Evolutionary conservation across 2,888 invertebrate species (phyloP), one percentile per base, ranked within the genome.

Genomic region (Tortricodes alternella): DNA sequence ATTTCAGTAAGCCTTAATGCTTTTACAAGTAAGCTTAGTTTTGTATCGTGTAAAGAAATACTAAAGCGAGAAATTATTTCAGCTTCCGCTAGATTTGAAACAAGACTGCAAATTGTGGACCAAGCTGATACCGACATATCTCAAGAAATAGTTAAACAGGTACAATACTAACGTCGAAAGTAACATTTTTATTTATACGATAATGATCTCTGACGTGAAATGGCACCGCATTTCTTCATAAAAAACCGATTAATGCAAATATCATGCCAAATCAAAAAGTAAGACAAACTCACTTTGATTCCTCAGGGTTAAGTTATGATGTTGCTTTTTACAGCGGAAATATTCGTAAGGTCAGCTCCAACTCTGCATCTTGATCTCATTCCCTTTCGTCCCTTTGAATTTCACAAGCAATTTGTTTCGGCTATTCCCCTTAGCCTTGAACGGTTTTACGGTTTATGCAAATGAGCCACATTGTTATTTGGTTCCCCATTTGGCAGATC

Each of bases 31-130:
- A 24, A 37, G 48, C 44, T 39, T 5, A 24, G 29, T 39, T 29
- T 46, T 27, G 32, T 16, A 23, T 44, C 9, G 16, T 32, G 8
- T 15, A 29, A 8, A 21, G 16, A 1, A 9, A 9, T 23, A 23
- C 27, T 46, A 21, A 38, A 46, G 32, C 27, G 11, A 8, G 4
- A 7, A 15, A 39, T 16, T 0, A 11, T 41, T 60, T 34, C 62
- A 94, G 94, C 92, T 60, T 89, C 92, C 52, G 92, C 92, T 15
- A 91, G 93, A 55, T 93, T 92, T 68, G 93, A 93, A 73, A 92
- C 92, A 65, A 92, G 85, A 67, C 80, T 92, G 62, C 92, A 92
- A 68, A 77, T 92, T 52, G 73, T 87, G 64, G 92, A 92, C 66
- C 83, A 91, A 69, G 78, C 84, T 3, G 85, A 80, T 61, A 66